Evolutionary conservation across 2,888 invertebrate species (phyloP).

Genomic region (Neocrepidodera transversa): DNA sequence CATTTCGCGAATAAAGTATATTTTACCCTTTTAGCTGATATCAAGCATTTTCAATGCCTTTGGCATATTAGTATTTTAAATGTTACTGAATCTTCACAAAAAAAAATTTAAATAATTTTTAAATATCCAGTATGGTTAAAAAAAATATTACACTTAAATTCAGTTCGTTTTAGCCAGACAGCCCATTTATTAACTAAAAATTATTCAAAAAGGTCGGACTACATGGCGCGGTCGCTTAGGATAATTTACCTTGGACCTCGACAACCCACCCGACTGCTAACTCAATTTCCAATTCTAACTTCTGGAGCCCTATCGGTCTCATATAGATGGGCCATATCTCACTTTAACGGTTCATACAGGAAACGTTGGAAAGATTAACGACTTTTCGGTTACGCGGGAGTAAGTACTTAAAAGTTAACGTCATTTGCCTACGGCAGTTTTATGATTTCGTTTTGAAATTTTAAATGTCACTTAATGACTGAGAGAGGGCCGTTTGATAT

Average conservation of each 20-base stretch:
- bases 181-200: background rate
- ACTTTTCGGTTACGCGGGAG: conserved; percentile 43
- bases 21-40: too few species aligned
- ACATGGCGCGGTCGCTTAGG: conserved; percentile 11
- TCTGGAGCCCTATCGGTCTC: conserved; percentile 26
- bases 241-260: conserved; percentile 27
- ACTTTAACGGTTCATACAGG: conserved; percentile 51
- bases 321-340: conserved; percentile 42
- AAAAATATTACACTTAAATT: too few species aligned
- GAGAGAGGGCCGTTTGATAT: conserved; percentile 1
- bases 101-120: too few species aligned
- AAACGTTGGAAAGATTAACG: conserved; percentile 53
- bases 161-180: too few species aligned
- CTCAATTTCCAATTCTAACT: conserved; percentile 33
- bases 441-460: conserved; percentile 32
- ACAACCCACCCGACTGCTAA: conserved; percentile 19
- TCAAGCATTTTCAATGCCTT: too few species aligned
- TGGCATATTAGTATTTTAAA: too few species aligned
- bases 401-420: conserved; percentile 44
- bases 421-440: conserved; percentile 27
- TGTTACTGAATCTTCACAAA: too few species aligned
- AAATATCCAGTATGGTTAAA: too few species aligned
- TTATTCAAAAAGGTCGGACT: background rate
- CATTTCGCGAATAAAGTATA: too few species aligned
- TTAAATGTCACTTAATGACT: conserved; percentile 33